Conservation (phyloP, 2,113 vertebrate species). For the Takifugu bimaculatus region DNA sequence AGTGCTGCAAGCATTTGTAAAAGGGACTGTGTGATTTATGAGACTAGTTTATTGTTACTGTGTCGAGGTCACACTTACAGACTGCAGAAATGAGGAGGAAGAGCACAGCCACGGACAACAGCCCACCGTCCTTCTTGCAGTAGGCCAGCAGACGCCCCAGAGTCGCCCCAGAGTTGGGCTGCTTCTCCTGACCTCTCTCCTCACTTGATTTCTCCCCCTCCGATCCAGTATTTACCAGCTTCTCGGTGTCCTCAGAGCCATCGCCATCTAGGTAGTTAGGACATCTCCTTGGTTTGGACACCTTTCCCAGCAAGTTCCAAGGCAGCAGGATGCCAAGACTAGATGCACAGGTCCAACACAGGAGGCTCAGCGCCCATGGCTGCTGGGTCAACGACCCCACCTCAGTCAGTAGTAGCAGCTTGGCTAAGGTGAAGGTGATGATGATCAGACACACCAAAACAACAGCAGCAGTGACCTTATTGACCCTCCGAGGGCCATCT, state of each 20-base stretch:
- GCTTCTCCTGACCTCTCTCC: slow-evolving; percentile 19
- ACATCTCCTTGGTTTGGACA: slow-evolving; percentile 1
- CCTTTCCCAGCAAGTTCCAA: slow-evolving; percentile 80
- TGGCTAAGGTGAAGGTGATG: slow-evolving; percentile 82
- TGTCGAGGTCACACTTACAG: slow-evolving; percentile 74
- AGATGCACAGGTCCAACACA: slow-evolving; percentile 84
- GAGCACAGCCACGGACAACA: slow-evolving; percentile 81
- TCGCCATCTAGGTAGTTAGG: too few species aligned
- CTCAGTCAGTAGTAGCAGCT: slow-evolving; percentile 89
- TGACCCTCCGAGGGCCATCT: slow-evolving; percentile 79
- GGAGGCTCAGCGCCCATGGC: slow-evolving; percentile 86
- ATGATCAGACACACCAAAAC: slow-evolving; percentile 75
- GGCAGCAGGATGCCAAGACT: slow-evolving; percentile 69
- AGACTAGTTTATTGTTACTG: too few species aligned
- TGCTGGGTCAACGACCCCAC: slow-evolving; percentile 69
- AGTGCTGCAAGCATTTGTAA: background rate
- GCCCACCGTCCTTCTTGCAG: slow-evolving; percentile 80
- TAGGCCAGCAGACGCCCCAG: slow-evolving; percentile 86
- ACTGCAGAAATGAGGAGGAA: slow-evolving; percentile 86
- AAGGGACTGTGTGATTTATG: too few species aligned
- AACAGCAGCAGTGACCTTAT: slow-evolving; percentile 61
- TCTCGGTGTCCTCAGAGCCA: slow-evolving; percentile 49
- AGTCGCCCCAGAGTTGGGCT: slow-evolving; percentile 76
- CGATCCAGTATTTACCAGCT: slow-evolving; percentile 40
- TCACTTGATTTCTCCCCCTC: slow-evolving; percentile 28